Base-by-base conservation (phyloP, 1,140 invertebrate genomes). In the Listronotus oregonensis region DNA sequence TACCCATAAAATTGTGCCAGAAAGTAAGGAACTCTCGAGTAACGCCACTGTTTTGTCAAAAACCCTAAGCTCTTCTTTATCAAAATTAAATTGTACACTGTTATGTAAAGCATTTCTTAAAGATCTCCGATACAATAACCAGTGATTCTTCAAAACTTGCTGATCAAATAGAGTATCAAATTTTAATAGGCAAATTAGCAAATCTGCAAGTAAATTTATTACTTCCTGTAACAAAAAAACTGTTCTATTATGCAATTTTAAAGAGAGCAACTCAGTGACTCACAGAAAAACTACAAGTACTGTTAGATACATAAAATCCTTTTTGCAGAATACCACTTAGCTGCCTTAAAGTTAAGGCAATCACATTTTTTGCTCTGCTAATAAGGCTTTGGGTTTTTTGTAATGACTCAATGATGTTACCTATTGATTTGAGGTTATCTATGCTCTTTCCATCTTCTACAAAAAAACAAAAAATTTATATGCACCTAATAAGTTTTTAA, bases 141-240 rank as follows among this genome's bases (percentile, higher is more conserved):
- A 92, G 73, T 90, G 86, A 14, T 90, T 86, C 57, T 85, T 77
- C 5, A 93, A 77, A 0, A 82, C 77, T 2, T 82, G 80, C 61
- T 88, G 85, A 27, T 83, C 80, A 32, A 93, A 81, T 12, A 93
- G 79, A 78, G 87, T 85, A 75, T 94, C 91, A 10, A 94, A 71
- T 17, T 85, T 89, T 9, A 92, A 79, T 6, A 93, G 79, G 44
- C 88, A 82, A n/a, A 84, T 77, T 21, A 93, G 82, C 15, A 92
- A 72, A 72, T 89, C 84, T 12, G 86, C 84, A 8, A 92, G 78
- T 66, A 87, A 81, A 67, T 87, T 85, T 72, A 89, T 84, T 21
- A 87, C 80, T 71, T 80, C 80, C 82, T 27, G 21, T 5, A 27
- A 27, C 86, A 75, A 71, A 79, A 77, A 8, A 37, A 42, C 37